Conservation (phyloP, 1,140 invertebrate genomes). For the Sycophaga agraensis region DNA sequence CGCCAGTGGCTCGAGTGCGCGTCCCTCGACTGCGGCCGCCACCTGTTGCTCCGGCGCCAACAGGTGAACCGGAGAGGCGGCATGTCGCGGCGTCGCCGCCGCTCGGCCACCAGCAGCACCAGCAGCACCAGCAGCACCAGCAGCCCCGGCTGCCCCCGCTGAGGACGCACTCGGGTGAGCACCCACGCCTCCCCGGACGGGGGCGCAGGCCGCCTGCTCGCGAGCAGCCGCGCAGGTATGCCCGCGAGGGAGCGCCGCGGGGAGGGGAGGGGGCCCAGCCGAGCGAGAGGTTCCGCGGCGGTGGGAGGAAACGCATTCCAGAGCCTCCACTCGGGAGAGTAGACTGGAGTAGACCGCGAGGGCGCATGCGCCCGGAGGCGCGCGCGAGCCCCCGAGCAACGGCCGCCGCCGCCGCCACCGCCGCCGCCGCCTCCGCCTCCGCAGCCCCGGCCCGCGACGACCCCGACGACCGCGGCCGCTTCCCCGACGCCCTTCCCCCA, state of each 20-base stretch:
- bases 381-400: background rate
- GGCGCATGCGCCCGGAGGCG: slow-evolving; percentile 27
- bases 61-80: too few relatives aligned
- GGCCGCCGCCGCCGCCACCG: background rate
- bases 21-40: too few relatives aligned
- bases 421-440: background rate
- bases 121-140: background rate
- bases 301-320: slow-evolving; percentile 47
- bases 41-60: too few relatives aligned
- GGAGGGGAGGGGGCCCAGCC: background rate
- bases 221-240: slow-evolving; percentile 3
- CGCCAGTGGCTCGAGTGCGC: too few relatives aligned
- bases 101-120: background rate
- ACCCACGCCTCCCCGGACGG: too few relatives aligned
- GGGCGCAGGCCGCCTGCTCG: too few relatives aligned
- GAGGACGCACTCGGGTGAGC: too few relatives aligned
- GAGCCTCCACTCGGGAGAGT: slow-evolving; percentile 24
- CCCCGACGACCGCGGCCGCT: too few relatives aligned
- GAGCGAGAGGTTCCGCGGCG: slow-evolving; percentile 1
- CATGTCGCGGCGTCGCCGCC: too few relatives aligned
- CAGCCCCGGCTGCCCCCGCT: background rate
- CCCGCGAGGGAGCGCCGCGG: background rate
- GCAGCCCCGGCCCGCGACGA: too few relatives aligned
- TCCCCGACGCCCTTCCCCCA: background rate
- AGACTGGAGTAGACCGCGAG: slow-evolving; percentile 38